A percentile compares a stretch with the other conserved stretches of the same genome.
These are phyloP conservation scores for Parambassis ranga DNA, from an alignment of 2,797 vertebrate genomes.

Conservation along the genomic window DNA sequence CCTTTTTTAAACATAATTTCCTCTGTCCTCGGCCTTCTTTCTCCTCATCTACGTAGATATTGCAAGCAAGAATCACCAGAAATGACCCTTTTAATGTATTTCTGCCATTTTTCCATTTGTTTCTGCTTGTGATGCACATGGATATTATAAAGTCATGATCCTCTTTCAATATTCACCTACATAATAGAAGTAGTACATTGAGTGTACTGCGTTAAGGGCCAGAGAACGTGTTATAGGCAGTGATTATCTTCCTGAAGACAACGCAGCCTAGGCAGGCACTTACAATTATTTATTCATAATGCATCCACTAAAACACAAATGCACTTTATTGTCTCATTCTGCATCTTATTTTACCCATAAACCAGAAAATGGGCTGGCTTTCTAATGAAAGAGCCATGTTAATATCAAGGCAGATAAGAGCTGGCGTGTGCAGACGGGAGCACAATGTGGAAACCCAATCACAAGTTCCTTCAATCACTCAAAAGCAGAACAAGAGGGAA, in stretches of 20 bases:
- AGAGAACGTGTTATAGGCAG: conserved; percentile 67
- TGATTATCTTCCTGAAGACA: conserved; percentile 81
- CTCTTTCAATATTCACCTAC: conserved; percentile 74
- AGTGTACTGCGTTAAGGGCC: conserved; percentile 58
- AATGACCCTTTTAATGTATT: conserved; percentile 22
- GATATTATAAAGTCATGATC: conserved; percentile 81
- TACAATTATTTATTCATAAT: conserved; percentile 94
- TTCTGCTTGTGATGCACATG: conserved; percentile 36
- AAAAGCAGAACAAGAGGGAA: conserved; percentile 78
- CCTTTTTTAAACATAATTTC: neutral
- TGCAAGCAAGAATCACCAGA: conserved; percentile 3
- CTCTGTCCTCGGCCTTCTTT: neutral
- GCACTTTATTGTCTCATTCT: conserved; percentile 91
- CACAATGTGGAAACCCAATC: conserved; percentile 92
- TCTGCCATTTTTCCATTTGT: conserved; percentile 34
- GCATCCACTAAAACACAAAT: conserved; percentile 88
- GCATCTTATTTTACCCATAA: conserved; percentile 90
- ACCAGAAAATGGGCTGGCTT: conserved; percentile 85
- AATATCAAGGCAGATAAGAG: conserved; percentile 91
- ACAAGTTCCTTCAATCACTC: conserved; percentile 95
- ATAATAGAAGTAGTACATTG: conserved; percentile 68
- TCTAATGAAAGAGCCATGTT: conserved; percentile 95
- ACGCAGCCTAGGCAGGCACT: conserved; percentile 81
- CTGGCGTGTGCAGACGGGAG: conserved; percentile 84
- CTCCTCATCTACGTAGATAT: conserved; percentile 12